Conservation (phyloP, 1,140 invertebrate genomes). For the Cephus cinctus region DNA sequence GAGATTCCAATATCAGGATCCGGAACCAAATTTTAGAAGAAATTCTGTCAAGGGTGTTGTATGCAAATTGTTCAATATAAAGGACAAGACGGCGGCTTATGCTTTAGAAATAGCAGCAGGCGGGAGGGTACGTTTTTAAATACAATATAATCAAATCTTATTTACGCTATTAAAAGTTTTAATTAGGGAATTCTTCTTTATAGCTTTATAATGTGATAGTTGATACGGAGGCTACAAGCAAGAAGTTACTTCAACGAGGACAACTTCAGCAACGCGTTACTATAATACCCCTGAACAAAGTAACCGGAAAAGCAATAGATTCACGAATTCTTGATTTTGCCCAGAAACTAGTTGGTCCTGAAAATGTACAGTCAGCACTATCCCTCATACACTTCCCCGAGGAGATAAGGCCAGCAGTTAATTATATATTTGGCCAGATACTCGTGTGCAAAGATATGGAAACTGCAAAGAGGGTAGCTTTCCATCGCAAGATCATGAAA, state of each 20-base stretch:
- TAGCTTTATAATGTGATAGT: slow-evolving; percentile 91
- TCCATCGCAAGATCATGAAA: slow-evolving; percentile 71
- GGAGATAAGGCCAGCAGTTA: slow-evolving; percentile 75
- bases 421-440: slow-evolving; percentile 84
- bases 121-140: slow-evolving; percentile 78
- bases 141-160: neutral
- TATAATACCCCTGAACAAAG: slow-evolving; percentile 92
- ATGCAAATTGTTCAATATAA: slow-evolving; percentile 72
- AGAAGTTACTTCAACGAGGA: slow-evolving; percentile 80
- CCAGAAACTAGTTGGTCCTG: slow-evolving; percentile 71
- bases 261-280: slow-evolving; percentile 78
- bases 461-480: slow-evolving; percentile 77
- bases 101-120: slow-evolving; percentile 87
- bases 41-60: slow-evolving; percentile 78
- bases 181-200: too few species aligned
- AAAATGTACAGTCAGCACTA: slow-evolving; percentile 83
- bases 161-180: too few species aligned
- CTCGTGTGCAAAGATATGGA: slow-evolving; percentile 84
- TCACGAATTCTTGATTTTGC: slow-evolving; percentile 64
- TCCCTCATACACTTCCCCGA: slow-evolving; percentile 78
- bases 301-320: slow-evolving; percentile 66
- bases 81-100: slow-evolving; percentile 69
- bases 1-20: slow-evolving; percentile 74
- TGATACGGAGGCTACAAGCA: slow-evolving; percentile 82
- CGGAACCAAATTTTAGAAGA: slow-evolving; percentile 75